Evolutionary conservation across 1,140 invertebrate species (phyloP).

Genomic region (Zaprionus tsacasi): DNA sequence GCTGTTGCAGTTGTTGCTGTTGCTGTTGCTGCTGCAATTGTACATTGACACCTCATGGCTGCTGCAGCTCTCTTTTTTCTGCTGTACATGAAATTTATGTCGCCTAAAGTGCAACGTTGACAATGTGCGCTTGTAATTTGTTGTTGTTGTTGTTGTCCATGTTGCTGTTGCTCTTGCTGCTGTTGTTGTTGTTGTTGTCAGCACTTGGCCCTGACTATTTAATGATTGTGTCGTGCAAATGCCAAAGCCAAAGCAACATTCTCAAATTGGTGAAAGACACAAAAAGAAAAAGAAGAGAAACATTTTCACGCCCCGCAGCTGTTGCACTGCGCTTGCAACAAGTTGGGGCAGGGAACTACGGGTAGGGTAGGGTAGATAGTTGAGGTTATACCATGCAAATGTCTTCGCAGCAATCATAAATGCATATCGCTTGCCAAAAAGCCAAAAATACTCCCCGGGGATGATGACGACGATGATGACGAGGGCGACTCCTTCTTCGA

Average conservation of each 20-base stretch:
- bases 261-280: conserved; percentile 30
- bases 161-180: conserved; percentile 49
- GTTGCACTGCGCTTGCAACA: conserved; percentile 14
- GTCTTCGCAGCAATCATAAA: conserved; percentile 76
- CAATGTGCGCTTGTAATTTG: conserved; percentile 82
- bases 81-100: conserved; percentile 79
- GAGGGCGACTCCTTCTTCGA: too few relatives aligned
- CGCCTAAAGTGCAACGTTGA: conserved; percentile 80
- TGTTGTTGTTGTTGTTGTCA: conserved; percentile 61
- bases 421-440: conserved; percentile 59
- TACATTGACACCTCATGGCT: conserved; percentile 78
- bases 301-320: conserved; percentile 42
- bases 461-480: too few relatives aligned
- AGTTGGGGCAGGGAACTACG: conserved; percentile 30
- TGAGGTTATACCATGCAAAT: conserved; percentile 56
- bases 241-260: conserved; percentile 49
- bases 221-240: conserved; percentile 82
- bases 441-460: conserved; percentile 30
- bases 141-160: conserved; percentile 55
- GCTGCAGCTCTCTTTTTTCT: conserved; percentile 40
- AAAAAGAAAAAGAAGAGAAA: conserved; percentile 7
- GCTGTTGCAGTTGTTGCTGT: conserved; percentile 22
- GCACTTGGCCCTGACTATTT: conserved; percentile 79
- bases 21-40: conserved; percentile 67
- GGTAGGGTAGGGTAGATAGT: not conserved